Evolutionary conservation across 2,113 vertebrate species (phyloP).

Genomic region (Pardalotus punctatus): DNA sequence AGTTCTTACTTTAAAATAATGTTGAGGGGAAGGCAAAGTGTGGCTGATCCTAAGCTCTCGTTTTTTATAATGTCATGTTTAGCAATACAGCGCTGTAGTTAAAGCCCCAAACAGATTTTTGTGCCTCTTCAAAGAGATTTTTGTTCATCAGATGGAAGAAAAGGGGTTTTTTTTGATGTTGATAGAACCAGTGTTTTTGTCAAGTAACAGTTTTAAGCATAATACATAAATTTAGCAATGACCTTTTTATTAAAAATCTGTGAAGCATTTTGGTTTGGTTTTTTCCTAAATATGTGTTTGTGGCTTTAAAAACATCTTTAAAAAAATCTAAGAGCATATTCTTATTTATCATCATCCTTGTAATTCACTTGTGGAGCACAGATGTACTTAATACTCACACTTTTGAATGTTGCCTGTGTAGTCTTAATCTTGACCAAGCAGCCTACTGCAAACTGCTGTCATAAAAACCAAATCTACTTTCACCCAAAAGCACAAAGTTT

Average conservation of each 20-base stretch:
- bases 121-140: neutral
- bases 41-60: neutral
- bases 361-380: neutral
- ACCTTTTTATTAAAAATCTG: neutral
- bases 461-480: neutral
- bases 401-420: neutral
- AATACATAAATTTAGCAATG: neutral
- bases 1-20: neutral
- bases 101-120: neutral
- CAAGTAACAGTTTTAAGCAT: neutral
- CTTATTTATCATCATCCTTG: neutral
- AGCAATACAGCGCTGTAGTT: neutral
- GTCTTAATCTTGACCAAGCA: neutral
- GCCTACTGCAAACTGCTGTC: neutral
- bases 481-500: neutral
- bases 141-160: neutral
- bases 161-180: neutral
- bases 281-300: neutral
- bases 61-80: neutral
- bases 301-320: neutral
- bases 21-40: accelerated
- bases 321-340: neutral
- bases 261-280: neutral
- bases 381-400: neutral
- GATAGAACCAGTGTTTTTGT: neutral